These are phyloP conservation scores for Aphaenogaster rudis DNA, from an alignment of 1,140 invertebrate species.

Conservation along the genomic window DNA sequence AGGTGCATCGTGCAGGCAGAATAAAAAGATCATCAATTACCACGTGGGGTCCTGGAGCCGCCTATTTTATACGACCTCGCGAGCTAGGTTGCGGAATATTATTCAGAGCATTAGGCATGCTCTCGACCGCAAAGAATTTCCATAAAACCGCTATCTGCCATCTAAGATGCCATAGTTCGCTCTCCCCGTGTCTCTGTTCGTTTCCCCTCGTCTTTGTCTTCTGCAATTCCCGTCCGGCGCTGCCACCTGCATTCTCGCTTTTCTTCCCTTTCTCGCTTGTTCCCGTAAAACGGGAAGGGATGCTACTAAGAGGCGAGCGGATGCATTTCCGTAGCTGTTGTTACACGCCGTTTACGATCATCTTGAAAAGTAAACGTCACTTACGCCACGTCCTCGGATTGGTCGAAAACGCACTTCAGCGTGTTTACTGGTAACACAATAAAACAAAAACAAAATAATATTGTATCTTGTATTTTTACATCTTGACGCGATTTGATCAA, in stretches of 20 bases:
- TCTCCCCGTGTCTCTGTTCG: slow-evolving; percentile 49
- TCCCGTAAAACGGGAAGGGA: slow-evolving; percentile 11
- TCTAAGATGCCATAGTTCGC: slow-evolving; percentile 75
- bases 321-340: slow-evolving; percentile 66
- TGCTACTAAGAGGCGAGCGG: slow-evolving; percentile 31
- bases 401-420: slow-evolving; percentile 21
- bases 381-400: slow-evolving; percentile 20
- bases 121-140: slow-evolving; percentile 82
- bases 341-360: slow-evolving; percentile 77
- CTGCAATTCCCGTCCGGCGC: slow-evolving; percentile 38
- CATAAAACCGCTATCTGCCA: slow-evolving; percentile 83
- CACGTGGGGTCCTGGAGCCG: slow-evolving; percentile 52
- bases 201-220: slow-evolving; percentile 58
- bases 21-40: slow-evolving; percentile 85
- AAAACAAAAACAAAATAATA: background rate
- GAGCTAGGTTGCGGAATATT: slow-evolving; percentile 81
- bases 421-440: slow-evolving; percentile 44
- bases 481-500: slow-evolving; percentile 7
- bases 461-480: slow-evolving; percentile 19
- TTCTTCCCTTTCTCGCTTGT: slow-evolving; percentile 6
- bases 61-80: slow-evolving; percentile 77
- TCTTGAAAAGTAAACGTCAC: slow-evolving; percentile 70
- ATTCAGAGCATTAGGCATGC: slow-evolving; percentile 83
- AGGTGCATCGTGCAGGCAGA: slow-evolving; percentile 78
- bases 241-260: slow-evolving; percentile 13